Evolutionary conservation across 2,888 invertebrate genomes (phyloP).

Genomic region (Palloptera scutellata): DNA sequence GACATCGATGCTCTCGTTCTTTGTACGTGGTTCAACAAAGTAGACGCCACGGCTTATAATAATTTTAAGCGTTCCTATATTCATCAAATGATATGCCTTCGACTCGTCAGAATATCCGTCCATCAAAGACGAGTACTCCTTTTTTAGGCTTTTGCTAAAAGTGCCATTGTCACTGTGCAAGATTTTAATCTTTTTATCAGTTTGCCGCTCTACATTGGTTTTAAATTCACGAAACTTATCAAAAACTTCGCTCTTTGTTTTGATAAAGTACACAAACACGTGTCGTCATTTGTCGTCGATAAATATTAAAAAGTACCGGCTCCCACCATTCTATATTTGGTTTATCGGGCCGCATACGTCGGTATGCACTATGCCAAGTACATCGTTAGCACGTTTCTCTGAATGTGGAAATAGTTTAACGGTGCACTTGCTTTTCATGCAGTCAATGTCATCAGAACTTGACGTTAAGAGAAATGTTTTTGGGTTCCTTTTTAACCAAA

Average conservation of each 20-base stretch:
- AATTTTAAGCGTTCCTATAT: slow-evolving; percentile 4
- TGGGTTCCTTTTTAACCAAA: too few relatives aligned
- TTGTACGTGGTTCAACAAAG: background rate
- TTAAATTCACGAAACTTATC: slow-evolving; percentile 23
- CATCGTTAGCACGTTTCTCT: too few relatives aligned
- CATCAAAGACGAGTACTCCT: slow-evolving; percentile 12
- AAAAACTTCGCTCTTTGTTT: slow-evolving; percentile 29
- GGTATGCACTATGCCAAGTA: slow-evolving; percentile 29
- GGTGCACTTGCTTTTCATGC: slow-evolving; percentile 15
- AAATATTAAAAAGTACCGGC: slow-evolving; percentile 32
- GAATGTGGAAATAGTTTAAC: slow-evolving; percentile 14
- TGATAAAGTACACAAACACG: slow-evolving; percentile 32
- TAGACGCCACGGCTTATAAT: slow-evolving; percentile 24
- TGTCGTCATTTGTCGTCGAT: slow-evolving; percentile 31
- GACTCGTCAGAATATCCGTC: too few relatives aligned
- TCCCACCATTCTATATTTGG: slow-evolving; percentile 24
- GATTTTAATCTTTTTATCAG: slow-evolving; percentile 25
- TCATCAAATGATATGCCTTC: too few relatives aligned
- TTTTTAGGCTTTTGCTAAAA: slow-evolving; percentile 3
- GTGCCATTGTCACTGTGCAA: slow-evolving; percentile 28
- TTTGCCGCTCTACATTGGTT: slow-evolving; percentile 24
- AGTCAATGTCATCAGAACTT: too few relatives aligned
- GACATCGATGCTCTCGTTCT: background rate
- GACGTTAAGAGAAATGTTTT: too few relatives aligned
- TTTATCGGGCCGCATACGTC: slow-evolving; percentile 35